Conservation (phyloP, 2,888 invertebrate species). For the Diloba caeruleocephala region DNA sequence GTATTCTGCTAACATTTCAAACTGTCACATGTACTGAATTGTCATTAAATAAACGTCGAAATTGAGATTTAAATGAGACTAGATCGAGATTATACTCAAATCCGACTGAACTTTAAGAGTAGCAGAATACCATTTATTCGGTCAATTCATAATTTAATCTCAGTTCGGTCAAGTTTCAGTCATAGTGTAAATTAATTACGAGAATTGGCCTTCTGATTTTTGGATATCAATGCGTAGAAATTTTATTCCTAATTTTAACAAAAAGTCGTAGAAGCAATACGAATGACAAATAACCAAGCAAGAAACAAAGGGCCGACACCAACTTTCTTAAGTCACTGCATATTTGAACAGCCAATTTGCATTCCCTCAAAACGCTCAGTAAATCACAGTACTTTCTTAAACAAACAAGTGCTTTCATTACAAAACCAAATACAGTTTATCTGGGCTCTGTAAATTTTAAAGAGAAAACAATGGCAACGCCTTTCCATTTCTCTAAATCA, state of each 20-base stretch:
- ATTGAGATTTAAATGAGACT: too few relatives aligned
- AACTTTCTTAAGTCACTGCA: slow-evolving; percentile 49
- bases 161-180: too few relatives aligned
- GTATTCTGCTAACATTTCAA: too few relatives aligned
- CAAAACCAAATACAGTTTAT: slow-evolving; percentile 76
- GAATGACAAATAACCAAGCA: slow-evolving; percentile 37
- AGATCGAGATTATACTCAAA: too few relatives aligned
- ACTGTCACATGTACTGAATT: too few relatives aligned
- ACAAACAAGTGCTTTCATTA: slow-evolving; percentile 72
- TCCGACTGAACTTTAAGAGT: too few relatives aligned
- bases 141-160: too few relatives aligned
- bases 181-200: too few relatives aligned
- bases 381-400: slow-evolving; percentile 65
- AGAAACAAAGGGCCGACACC: slow-evolving; percentile 44
- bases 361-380: slow-evolving; percentile 57
- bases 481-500: slow-evolving; percentile 81
- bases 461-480: slow-evolving; percentile 79
- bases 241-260: slow-evolving; percentile 29
- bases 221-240: slow-evolving; percentile 21
- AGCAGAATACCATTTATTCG: too few relatives aligned
- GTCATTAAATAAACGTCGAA: too few relatives aligned
- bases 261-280: slow-evolving; percentile 40
- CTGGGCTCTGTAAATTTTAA: slow-evolving; percentile 73
- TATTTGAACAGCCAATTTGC: slow-evolving; percentile 57
- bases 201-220: too few relatives aligned